Conservation (phyloP, 2,888 invertebrate genomes). For the Zygaena filipendulae region DNA sequence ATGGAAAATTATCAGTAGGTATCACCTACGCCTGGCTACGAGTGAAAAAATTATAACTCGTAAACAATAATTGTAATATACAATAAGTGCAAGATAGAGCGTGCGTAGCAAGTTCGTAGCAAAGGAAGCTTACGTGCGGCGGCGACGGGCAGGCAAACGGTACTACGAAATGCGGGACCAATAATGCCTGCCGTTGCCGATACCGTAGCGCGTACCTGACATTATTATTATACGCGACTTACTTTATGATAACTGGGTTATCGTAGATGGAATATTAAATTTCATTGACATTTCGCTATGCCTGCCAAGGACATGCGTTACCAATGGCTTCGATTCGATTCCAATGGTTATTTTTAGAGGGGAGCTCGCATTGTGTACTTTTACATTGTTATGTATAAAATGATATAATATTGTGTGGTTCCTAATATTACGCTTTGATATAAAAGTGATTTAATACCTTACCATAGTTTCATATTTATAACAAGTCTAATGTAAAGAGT, state of each 20-base stretch:
- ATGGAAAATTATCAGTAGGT: too few species aligned
- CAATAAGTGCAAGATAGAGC: slow-evolving; percentile 21
- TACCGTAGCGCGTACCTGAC: slow-evolving; percentile 39
- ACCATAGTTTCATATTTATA: too few species aligned
- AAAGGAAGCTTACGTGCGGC: slow-evolving; percentile 55
- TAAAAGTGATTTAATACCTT: too few species aligned
- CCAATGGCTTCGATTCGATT: slow-evolving; percentile 34
- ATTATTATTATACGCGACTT: slow-evolving; percentile 46
- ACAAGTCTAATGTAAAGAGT: too few species aligned
- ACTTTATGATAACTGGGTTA: slow-evolving; percentile 61
- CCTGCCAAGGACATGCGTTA: slow-evolving; percentile 51
- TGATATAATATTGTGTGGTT: too few species aligned
- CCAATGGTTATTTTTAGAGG: slow-evolving; percentile 23
- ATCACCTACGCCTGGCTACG: too few species aligned
- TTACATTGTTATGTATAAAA: too few species aligned
- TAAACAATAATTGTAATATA: background rate
- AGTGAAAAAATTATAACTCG: background rate
- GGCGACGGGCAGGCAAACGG: slow-evolving; percentile 47
- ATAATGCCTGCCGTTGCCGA: slow-evolving; percentile 22
- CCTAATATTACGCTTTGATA: too few species aligned
- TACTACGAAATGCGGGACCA: slow-evolving; percentile 35
- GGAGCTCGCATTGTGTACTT: slow-evolving; percentile 27
- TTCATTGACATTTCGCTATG: slow-evolving; percentile 53
- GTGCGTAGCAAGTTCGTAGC: slow-evolving; percentile 44
- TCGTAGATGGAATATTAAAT: slow-evolving; percentile 55